Base-by-base conservation (phyloP, 1,140 invertebrate species). In the Globodera ellingtonae region DNA sequence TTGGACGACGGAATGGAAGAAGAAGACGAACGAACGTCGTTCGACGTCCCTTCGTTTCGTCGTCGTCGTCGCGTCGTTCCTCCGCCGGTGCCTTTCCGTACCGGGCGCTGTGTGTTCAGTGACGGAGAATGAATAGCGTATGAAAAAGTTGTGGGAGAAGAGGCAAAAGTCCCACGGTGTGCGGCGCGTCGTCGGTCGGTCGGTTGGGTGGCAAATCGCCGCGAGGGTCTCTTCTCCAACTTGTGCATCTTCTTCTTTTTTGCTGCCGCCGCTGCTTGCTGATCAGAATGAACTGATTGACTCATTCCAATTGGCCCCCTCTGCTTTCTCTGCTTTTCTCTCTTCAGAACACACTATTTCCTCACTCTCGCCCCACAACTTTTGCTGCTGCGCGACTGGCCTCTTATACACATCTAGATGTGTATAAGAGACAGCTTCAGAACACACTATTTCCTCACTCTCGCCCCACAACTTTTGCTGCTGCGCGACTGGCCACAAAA, bases 141-240 rank as follows among this genome's bases (percentile, higher is more conserved):
- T 21, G 56, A 62, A 62, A 62, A 62, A 62, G 56, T 62, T 62
- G 56, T 62, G 56, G 56, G 56, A 62, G 56, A 62, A 62, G 56
- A 62, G 10, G 56, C 56, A 62, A 62, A 62, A 62, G 18, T 15
- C 56, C 35, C 35, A 35, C 35, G 35, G 35, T 35, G 35, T 35
- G 35, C 35, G 35, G 35, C 35, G 35, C 3, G 35, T 35, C 35
- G 35, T 35, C 35, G 35, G 35, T 2, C 35, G 35, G 35, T 35
- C 35, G 35, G 35, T 35, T 35, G 56, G 18, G 50, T 7, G 50
- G 56, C 56, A 62, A 62, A 62, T 62, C 56, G 18, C 56, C 52
- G 50, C 50, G 50, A 52, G 50, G 50, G 10, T 18, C 56, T 6
- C 56, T 18, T 15, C 56, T 10, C 15, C 35, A 35, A 35, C 35